Conservation (phyloP, 2,888 invertebrate genomes). For the Orchestes rusci region DNA sequence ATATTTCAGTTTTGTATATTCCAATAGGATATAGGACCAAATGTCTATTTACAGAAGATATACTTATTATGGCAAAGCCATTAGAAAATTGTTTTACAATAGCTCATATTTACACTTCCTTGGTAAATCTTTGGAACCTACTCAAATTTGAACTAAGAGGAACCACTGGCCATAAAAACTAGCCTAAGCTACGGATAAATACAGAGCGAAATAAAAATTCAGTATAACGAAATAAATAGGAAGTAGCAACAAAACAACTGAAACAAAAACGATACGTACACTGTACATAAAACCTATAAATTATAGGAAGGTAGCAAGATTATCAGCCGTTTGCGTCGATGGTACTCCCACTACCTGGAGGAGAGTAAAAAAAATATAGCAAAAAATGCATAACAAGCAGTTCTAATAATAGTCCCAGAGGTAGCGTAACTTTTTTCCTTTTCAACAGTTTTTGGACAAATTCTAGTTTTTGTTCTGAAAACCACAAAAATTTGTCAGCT, state of each 20-base stretch:
- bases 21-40: too few species aligned
- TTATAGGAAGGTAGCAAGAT: neutral
- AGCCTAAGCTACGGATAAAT: slow-evolving; percentile 1
- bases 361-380: slow-evolving; percentile 9
- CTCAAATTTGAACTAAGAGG: slow-evolving; percentile 16
- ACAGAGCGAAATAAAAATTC: neutral
- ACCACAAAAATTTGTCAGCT: too few species aligned
- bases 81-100: too few species aligned
- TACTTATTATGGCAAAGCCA: too few species aligned
- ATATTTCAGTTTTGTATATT: too few species aligned
- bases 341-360: slow-evolving; percentile 11
- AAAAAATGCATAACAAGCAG: too few species aligned
- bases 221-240: neutral
- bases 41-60: too few species aligned
- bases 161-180: slow-evolving; percentile 15
- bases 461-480: too few species aligned
- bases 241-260: neutral
- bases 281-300: slow-evolving; percentile 3
- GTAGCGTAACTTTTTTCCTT: too few species aligned
- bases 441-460: too few species aligned
- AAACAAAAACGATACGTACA: slow-evolving; percentile 9
- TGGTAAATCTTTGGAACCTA: slow-evolving; percentile 13
- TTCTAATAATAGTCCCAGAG: too few species aligned
- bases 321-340: slow-evolving; percentile 3
- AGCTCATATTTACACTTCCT: too few species aligned